Conservation (phyloP, 1,140 invertebrate species). For the Palaemon carinicauda region DNA sequence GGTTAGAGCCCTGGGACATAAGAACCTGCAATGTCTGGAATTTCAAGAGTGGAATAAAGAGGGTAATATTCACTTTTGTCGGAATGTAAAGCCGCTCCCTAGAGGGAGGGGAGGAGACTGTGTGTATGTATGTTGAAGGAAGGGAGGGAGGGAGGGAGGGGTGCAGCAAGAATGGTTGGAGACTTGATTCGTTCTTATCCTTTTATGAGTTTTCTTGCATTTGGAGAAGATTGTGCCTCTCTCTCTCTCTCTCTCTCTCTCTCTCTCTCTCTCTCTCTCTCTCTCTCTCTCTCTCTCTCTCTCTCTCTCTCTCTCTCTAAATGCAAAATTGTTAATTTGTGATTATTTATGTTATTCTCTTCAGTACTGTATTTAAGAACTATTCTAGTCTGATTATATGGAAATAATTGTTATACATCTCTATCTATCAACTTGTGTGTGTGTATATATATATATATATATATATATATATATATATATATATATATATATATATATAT, state of each 20-base stretch:
- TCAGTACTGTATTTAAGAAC: background rate
- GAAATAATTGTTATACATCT: no score
- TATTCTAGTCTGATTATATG: background rate
- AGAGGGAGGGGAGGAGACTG: background rate
- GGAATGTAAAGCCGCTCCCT: no score
- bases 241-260: background rate
- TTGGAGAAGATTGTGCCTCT: background rate
- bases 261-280: background rate
- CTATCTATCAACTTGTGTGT: background rate
- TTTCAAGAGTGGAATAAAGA: no score
- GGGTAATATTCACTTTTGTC: no score
- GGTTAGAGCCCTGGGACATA: no score
- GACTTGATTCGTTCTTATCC: background rate
- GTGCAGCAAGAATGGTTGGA: background rate
- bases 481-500: constrained; percentile 4
- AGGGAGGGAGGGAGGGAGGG: background rate
- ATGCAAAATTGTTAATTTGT: no score
- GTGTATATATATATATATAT: background rate
- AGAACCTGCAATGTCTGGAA: no score
- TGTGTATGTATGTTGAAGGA: background rate
- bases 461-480: background rate
- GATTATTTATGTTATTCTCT: background rate
- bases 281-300: background rate
- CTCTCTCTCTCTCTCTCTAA: background rate
- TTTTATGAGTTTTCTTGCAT: background rate